phyloP scores from a whole-genome alignment of 2,797 vertebrate genomes.

The Melanotaenia boesemani region DNA sequence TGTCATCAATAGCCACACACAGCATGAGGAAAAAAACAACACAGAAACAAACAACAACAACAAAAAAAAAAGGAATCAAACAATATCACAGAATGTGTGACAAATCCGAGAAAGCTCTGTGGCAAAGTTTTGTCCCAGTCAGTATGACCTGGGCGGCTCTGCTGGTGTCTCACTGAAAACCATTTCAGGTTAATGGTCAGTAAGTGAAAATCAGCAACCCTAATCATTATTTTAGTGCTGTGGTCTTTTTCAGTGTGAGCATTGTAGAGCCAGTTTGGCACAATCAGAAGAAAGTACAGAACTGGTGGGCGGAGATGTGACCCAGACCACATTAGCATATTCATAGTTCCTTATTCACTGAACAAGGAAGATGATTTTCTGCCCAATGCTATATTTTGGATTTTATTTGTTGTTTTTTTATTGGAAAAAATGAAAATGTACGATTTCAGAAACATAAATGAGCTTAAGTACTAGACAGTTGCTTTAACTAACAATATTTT shows the following conservation, averaged over 20 bases:
- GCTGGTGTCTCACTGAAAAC: not conserved
- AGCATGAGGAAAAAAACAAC: no score
- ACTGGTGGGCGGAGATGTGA: not conserved
- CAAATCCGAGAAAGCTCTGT: not conserved
- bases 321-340: not conserved
- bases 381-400: not conserved
- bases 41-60: no score
- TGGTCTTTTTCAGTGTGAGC: not conserved
- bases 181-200: not conserved
- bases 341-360: not conserved
- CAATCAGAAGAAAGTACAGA: not conserved
- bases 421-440: not conserved
- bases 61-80: no score
- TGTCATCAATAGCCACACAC: no score
- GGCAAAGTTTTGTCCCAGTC: not conserved
- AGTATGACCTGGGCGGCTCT: not conserved
- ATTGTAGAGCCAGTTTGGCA: not conserved
- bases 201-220: not conserved
- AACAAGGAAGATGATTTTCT: not conserved
- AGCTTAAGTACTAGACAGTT: no score
- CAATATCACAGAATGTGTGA: no score
- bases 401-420: not conserved
- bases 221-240: not conserved
- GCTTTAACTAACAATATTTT: not conserved
- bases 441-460: not conserved